Evolutionary conservation across 1,140 invertebrate genomes (phyloP), one percentile per base, ranked within the genome.

Genomic region (Sarcophaga bullata): DNA sequence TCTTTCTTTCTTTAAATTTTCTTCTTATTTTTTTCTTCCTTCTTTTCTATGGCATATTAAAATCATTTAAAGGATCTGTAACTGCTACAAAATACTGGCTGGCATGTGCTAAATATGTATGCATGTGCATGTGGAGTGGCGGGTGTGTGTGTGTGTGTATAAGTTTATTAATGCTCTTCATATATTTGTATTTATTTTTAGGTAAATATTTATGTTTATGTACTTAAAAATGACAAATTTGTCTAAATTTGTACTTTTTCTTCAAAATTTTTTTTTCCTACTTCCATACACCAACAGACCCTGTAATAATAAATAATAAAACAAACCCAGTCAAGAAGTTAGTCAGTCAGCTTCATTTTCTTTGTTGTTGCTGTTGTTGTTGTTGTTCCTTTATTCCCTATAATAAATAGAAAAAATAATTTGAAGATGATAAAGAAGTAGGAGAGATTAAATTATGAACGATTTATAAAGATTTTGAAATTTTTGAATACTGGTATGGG

Each of bases 201-300:
- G 75, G 75, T 50, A 78, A 78, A 78, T 78, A 78, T 78, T 78
- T 78, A 78, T 78, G 75, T 78, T 50, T 78, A 50, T 78, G 48
- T 50, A 78, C 48, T 78, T 78, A 78, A 78, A 78, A 78, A 78
- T 78, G 75, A 78, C 75, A 78, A 78, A 78, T 78, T 78, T 48
- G 75, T 78, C 49, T 78, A 78, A 78, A 78, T 50, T 78, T 78
- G 17, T 78, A 19, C 17, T 19, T 6, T 4, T 19, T 68, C 19
- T 68, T 68, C n/a, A 19, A 19, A 68, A 68, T 9, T 19, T 68
- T n/a, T n/a, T n/a, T n/a, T n/a, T n/a, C n/a, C n/a, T n/a, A n/a
- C n/a, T n/a, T 8, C 17, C 62, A 68, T 68, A 68, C 62, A 68
- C 62, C 17, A 19, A 19, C 5, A 17, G 7, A 68, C n/a, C n/a